These are phyloP conservation scores for Actinia tenebrosa DNA, from an alignment of 64 coral and sea anemone species.

Conservation along the genomic window DNA sequence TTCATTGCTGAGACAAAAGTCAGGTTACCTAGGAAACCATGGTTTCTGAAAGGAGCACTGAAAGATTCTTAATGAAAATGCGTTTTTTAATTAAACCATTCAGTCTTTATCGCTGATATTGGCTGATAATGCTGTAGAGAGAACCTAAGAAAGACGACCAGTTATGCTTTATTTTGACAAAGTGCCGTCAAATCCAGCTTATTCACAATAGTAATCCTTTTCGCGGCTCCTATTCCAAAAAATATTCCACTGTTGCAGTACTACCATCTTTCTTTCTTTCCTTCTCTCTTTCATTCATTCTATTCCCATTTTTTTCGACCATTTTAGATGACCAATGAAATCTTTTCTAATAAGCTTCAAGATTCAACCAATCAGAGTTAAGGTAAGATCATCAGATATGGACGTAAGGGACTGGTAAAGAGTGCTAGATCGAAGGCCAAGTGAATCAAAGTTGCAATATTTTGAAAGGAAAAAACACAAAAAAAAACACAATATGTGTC, in stretches of 20 bases:
- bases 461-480: neutral
- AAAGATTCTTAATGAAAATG: too few relatives aligned
- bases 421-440: neutral
- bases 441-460: neutral
- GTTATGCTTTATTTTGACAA: too few relatives aligned
- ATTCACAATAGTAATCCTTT: too few relatives aligned
- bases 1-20: neutral
- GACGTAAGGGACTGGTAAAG: neutral
- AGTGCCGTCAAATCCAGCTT: too few relatives aligned
- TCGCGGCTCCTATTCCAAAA: too few relatives aligned
- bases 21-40: neutral
- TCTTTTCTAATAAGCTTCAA: neutral
- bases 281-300: neutral
- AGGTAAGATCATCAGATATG: neutral
- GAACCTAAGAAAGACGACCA: too few relatives aligned
- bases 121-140: too few relatives aligned
- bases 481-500: constrained; percentile 41
- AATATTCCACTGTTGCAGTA: neutral
- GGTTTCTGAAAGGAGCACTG: neutral
- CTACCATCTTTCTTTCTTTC: neutral
- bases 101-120: too few relatives aligned
- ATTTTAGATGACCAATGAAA: neutral
- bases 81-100: too few relatives aligned
- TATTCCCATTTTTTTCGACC: neutral
- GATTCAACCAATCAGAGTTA: neutral